phyloP scores from a whole-genome alignment of 2,888 invertebrate genomes.

The Zonitis immaculata region DNA sequence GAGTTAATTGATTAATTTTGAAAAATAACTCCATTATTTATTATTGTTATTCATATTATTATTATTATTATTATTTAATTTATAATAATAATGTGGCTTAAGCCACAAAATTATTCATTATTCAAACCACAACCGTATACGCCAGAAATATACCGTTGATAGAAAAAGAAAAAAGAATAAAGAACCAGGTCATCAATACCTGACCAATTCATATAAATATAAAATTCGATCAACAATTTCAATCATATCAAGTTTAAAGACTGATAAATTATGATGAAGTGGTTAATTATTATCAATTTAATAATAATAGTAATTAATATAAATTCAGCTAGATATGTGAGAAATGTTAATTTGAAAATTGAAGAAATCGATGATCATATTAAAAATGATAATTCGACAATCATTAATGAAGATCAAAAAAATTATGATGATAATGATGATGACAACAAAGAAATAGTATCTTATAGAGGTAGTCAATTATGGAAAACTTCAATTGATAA shows the following conservation, averaged over 20 bases:
- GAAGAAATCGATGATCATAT: no score
- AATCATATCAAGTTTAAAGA: no score
- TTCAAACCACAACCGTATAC: no score
- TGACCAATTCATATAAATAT: background rate
- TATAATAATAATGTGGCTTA: no score
- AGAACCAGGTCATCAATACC: background rate
- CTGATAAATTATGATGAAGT: background rate
- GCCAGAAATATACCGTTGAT: no score
- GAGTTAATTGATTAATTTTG: no score
- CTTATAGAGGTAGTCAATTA: slow-evolving; percentile 72
- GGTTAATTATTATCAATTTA: background rate
- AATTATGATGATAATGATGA: background rate
- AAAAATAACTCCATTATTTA: no score
- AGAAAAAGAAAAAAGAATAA: no score
- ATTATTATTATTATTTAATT: no score
- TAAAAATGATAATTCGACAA: background rate
- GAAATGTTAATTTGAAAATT: background rate
- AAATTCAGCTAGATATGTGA: background rate
- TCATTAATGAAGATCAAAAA: background rate
- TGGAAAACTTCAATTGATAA: slow-evolving; percentile 63
- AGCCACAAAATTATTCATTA: no score
- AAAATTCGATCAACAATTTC: no score
- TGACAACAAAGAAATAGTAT: slow-evolving; percentile 42
- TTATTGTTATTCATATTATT: no score
- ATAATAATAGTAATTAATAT: background rate